Evolutionary conservation across 2,797 vertebrate species (phyloP).

Genomic region (Darevskia nairensis): DNA sequence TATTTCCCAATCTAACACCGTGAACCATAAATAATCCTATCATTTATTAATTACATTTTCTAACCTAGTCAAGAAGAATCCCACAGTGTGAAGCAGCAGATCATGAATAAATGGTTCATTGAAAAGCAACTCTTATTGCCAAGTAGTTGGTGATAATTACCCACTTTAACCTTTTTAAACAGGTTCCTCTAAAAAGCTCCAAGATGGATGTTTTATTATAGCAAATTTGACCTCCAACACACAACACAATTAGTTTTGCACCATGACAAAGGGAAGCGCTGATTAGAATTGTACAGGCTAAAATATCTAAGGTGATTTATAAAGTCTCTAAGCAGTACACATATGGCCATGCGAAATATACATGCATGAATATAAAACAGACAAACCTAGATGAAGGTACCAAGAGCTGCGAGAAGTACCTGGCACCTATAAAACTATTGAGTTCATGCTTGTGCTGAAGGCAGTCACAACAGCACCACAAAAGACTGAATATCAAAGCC

Average conservation of each 20-base stretch:
- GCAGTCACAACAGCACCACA: neutral
- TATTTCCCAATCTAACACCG: constrained; percentile 77
- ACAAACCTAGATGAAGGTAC: constrained; percentile 9
- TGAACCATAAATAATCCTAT: constrained; percentile 86
- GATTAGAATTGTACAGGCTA: constrained; percentile 57
- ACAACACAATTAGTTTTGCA: constrained; percentile 75
- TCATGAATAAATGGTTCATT: constrained; percentile 80
- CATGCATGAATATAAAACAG: neutral
- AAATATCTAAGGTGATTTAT: constrained; percentile 39
- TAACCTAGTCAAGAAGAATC: constrained; percentile 80
- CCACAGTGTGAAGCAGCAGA: constrained; percentile 75
- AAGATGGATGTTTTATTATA: constrained; percentile 79
- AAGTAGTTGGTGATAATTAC: constrained; percentile 82
- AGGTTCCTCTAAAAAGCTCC: constrained; percentile 78
- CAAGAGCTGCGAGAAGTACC: constrained; percentile 27
- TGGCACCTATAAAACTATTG: neutral
- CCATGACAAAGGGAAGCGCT: constrained; percentile 71
- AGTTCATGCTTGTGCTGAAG: neutral
- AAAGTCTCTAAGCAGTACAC: constrained; percentile 43
- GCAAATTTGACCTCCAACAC: constrained; percentile 77
- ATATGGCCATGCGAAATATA: constrained; percentile 13
- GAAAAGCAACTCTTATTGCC: constrained; percentile 81
- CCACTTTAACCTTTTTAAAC: constrained; percentile 83
- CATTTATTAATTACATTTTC: constrained; percentile 84
- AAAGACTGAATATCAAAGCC: neutral